Conservation (phyloP, 2,113 vertebrate species). For the Psittacula cyanocephala region DNA sequence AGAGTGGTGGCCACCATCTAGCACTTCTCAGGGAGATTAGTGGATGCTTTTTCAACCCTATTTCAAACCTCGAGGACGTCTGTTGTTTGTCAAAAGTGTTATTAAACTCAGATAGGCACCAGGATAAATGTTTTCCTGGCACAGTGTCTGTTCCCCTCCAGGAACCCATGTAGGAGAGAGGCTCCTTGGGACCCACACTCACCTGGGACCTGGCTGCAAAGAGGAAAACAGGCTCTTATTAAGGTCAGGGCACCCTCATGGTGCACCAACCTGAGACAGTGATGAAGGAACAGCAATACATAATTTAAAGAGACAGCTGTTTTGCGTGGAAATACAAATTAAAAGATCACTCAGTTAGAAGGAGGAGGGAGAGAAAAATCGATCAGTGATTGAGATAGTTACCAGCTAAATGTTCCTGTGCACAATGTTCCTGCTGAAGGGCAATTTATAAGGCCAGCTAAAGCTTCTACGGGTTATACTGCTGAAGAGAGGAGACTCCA, state of each 20-base stretch:
- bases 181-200: background rate
- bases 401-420: conserved; percentile 42
- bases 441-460: conserved; percentile 17
- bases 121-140: conserved; percentile 26
- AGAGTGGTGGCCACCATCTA: background rate
- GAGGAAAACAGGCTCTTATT: background rate
- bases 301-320: conserved; percentile 30
- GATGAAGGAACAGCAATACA: background rate
- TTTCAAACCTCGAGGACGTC: background rate
- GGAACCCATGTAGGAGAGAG: background rate
- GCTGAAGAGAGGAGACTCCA: conserved; percentile 10
- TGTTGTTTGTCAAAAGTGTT: conserved; percentile 13
- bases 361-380: conserved; percentile 38
- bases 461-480: background rate
- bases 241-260: background rate
- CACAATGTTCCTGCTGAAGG: conserved; percentile 19
- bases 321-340: background rate
- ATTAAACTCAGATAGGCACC: conserved; percentile 10
- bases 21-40: conserved; percentile 2
- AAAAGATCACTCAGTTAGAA: background rate
- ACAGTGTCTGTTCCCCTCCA: background rate
- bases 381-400: conserved; percentile 4
- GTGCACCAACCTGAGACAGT: background rate
- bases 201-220: background rate
- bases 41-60: conserved; percentile 16